Evolutionary conservation across 1,140 invertebrate species (phyloP).

Genomic region (Lepidotrigona ventralis): DNA sequence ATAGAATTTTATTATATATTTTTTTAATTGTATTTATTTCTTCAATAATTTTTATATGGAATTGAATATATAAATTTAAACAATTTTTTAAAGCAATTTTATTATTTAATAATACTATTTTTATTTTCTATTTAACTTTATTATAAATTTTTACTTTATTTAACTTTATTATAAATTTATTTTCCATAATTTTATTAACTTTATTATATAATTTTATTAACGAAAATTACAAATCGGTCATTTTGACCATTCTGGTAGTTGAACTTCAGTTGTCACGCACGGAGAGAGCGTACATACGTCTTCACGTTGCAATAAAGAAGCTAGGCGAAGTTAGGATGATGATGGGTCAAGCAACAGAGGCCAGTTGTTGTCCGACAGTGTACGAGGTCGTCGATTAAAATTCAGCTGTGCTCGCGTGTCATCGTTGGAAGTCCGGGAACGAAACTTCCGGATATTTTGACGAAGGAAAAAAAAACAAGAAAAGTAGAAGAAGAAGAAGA

Average conservation of each 20-base stretch:
- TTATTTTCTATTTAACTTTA: no score
- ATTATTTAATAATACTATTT: no score
- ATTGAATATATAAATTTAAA: no score
- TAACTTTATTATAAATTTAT: no score
- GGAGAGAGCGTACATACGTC: neutral
- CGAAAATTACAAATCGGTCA: neutral
- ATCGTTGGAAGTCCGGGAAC: conserved; percentile 38
- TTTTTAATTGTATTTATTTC: no score
- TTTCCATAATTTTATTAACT: no score
- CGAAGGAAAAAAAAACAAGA: neutral
- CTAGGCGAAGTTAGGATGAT: neutral
- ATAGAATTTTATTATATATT: no score
- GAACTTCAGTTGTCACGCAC: neutral
- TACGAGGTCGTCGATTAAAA: conserved; percentile 39
- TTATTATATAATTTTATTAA: no score
- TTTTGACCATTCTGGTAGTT: neutral
- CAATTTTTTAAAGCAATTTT: no score
- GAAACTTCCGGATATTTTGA: conserved; percentile 48
- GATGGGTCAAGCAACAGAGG: neutral
- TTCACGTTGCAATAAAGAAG: neutral
- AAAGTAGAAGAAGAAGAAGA: no score
- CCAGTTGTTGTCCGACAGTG: neutral
- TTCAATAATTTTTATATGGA: no score
- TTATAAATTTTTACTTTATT: no score
- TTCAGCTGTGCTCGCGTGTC: conserved; percentile 21